Base-by-base conservation (phyloP, 2,888 invertebrate species). In the Harpalus rufipes region DNA sequence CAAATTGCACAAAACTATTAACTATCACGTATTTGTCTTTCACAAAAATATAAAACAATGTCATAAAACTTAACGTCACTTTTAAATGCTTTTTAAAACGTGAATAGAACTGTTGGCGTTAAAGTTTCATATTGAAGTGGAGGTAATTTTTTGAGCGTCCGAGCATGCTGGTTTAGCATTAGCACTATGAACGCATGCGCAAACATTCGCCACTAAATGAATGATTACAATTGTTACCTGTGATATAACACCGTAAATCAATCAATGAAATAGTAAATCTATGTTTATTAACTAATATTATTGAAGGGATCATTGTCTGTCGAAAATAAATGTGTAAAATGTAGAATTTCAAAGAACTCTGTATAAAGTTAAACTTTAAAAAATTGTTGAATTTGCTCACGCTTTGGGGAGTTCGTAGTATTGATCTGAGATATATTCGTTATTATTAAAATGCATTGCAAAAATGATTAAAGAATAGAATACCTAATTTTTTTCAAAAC, bases 31-130 rank as follows among this genome's bases (percentile, higher is more conserved):
- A 51, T 32, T 51, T 12, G 10, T 51, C 6, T 8, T 51, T 12
- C 44, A 51, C 44, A 51, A 51, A 51, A 51, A 51, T 51, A 51
- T 12, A 12, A 51, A 51, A 51, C 21, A 21, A 16, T 61, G 6
- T 61, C 61, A 63, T 12, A 51, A 12, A 51, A 32, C 32, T 32
- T 5, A 10, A 44, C 8, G 1, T 10, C 6, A 51, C 44, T 51
- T 12, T 10, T 63, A 21, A 63, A 63, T 63, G 7, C 18, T 25
- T 25, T 18, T 63, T 21, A 25, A 63, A 63, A 63, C 63, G 63
- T 63, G 21, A 63, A 12, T 63, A 12, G 63, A 63, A 63, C 25
- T 63, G 18, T 25, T 18, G 25, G 21, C 63, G 14, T 21, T 7
- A 21, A 63, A 18, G 63, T 63, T 21, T 21, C 18, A 21, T 21